Evolutionary conservation across 2,797 vertebrate genomes (phyloP).

Genomic region (Falco berigora): DNA sequence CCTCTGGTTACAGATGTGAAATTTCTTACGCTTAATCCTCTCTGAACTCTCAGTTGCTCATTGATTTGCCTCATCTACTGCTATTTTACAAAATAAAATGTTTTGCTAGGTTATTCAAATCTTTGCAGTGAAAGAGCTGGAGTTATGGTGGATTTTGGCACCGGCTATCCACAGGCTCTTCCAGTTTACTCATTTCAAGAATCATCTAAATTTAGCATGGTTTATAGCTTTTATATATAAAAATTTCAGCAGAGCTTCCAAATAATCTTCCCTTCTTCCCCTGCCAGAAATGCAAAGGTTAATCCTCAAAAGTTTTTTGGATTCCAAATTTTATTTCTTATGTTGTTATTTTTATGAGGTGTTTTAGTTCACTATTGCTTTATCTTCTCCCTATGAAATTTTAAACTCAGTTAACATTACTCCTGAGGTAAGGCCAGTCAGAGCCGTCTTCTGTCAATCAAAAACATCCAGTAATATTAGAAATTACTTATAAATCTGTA

Average conservation of each 20-base stretch:
- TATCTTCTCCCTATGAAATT: neutral
- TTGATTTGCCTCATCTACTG: neutral
- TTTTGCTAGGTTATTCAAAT: neutral
- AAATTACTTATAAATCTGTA: neutral
- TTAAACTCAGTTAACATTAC: neutral
- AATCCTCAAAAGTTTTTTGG: neutral
- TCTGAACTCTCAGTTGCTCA: neutral
- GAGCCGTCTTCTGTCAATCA: neutral
- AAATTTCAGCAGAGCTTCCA: neutral
- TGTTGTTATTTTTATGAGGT: neutral
- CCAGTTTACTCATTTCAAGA: neutral
- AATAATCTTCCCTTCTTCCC: neutral
- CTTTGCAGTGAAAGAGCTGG: neutral
- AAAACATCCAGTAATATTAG: neutral
- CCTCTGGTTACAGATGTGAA: neutral
- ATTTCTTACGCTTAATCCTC: neutral
- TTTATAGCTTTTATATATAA: neutral
- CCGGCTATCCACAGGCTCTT: neutral
- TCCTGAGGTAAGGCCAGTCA: neutral
- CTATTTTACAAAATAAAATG: neutral
- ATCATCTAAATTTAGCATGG: neutral
- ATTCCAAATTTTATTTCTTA: neutral
- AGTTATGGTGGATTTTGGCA: neutral
- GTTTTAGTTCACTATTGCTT: neutral
- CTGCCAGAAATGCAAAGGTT: neutral